phyloP scores from a whole-genome alignment of 2,888 invertebrate species.

The Baronia brevicornis region DNA sequence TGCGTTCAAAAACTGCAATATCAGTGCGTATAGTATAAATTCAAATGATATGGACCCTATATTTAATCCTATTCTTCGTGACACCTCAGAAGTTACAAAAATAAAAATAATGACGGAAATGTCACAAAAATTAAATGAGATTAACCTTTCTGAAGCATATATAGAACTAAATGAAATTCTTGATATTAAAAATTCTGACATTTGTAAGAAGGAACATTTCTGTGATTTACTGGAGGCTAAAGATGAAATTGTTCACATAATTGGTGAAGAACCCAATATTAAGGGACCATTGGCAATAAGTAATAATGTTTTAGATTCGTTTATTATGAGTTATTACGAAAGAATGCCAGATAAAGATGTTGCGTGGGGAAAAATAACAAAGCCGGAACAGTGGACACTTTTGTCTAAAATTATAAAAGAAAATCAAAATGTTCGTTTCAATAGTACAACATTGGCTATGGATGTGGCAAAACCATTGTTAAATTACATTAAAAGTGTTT shows the following conservation, averaged over 20 bases:
- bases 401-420: conserved; percentile 34
- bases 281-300: conserved; percentile 39
- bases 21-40: conserved; percentile 32
- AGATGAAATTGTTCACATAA: conserved; percentile 28
- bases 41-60: conserved; percentile 33
- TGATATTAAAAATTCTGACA: conserved; percentile 36
- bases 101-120: conserved; percentile 32
- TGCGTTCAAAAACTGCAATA: conserved; percentile 44
- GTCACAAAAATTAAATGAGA: conserved; percentile 30
- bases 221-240: conserved; percentile 37
- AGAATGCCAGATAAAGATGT: conserved; percentile 37
- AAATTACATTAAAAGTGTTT: conserved; percentile 33
- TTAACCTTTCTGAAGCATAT: conserved; percentile 32
- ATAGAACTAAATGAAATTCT: conserved; percentile 37
- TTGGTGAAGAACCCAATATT: conserved; percentile 41
- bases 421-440: conserved; percentile 46
- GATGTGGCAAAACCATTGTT: conserved; percentile 39
- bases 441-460: conserved; percentile 30
- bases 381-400: conserved; percentile 34
- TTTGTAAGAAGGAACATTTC: conserved; percentile 32
- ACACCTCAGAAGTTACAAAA: conserved; percentile 29
- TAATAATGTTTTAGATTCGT: conserved; percentile 41
- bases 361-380: conserved; percentile 48
- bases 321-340: conserved; percentile 56
- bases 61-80: conserved; percentile 41